Evolutionary conservation across 2,888 invertebrate genomes (phyloP), one percentile per base, ranked within the genome.

Genomic region (Latrodectus hesperus): DNA sequence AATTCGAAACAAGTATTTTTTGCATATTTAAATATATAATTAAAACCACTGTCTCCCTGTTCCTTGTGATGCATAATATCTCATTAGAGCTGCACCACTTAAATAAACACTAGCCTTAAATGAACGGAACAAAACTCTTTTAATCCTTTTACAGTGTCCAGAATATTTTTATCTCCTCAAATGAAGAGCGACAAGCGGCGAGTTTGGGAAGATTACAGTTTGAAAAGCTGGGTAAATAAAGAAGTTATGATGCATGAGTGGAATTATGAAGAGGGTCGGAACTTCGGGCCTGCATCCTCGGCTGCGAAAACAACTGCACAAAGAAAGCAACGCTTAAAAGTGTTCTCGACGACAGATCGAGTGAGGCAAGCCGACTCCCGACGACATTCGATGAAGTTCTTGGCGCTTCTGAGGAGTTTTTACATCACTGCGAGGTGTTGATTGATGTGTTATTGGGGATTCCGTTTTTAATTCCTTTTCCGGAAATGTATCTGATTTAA

Each of bases 191-290:
- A 64, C 72, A 72, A 64, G 64, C 51, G 14, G n/a, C 16, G 6
- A 52, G 70, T 22, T 67, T 52, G 53, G 70, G 22, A 22, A 80
- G 80, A 80, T 80, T 80, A 60, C 72, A 64, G 76, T 14, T 67
- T 11, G 55, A 52, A 68, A 65, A 81, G 81, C 81, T 81, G 81
- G 38, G 73, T 81, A 81, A 81, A 81, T 81, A 81, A 81, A 74
- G 38, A 3, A 53, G 67, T 73, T 67, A 52, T 81, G 81, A 81
- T 81, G 73, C 81, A 74, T 64, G 64, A 71, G 52, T 72, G 81
- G 81, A 67, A 52, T 74, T 74, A 74, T 67, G 67, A 65, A 80
- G 73, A 81, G 67, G 73, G 72, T 52, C 77, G 4, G 17, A 67
- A 12, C 53, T 12, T 67, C 53, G 64, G 17, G 26, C 38, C 10